Conservation (phyloP, 2,113 vertebrate species). For the Mus musculus region GRCm39 chr1:166134501-166135000, state of each 20-base stretch:
- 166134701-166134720: neutral
- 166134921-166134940: neutral
- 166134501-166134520: slow-evolving; percentile 22
- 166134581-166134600: neutral
- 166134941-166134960: neutral
- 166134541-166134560: neutral
- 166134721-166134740: neutral
- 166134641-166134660: neutral
- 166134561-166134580: neutral
- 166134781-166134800: neutral
- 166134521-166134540: neutral
- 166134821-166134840: neutral
- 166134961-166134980: neutral
- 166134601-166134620: neutral
- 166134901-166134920: neutral
- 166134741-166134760: neutral
- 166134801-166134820: neutral
- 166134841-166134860: neutral
- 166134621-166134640: neutral
- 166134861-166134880: neutral
- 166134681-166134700: neutral
- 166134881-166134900: neutral
- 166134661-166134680: too few species aligned
- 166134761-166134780: neutral
- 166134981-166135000: neutral